phyloP scores from a whole-genome alignment of 35 echinoderm and acorn worm species.

The Patiria miniata region DNA sequence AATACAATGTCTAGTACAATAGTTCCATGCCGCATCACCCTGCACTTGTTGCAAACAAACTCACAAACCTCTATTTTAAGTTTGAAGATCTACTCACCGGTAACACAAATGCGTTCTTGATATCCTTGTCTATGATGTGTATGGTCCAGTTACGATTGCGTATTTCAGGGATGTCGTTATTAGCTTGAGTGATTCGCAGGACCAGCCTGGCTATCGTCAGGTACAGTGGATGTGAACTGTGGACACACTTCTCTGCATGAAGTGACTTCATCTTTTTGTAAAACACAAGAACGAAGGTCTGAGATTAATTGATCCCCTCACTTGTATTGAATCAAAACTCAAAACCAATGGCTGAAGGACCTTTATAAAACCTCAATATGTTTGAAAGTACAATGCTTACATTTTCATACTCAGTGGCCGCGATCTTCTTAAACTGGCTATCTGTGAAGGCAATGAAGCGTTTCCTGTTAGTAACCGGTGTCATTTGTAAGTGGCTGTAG shows the following conservation, averaged over 20 bases:
- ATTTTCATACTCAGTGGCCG: slow-evolving; percentile 67
- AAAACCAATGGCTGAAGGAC: not conserved
- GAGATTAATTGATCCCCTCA: not conserved
- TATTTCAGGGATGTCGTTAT: slow-evolving; percentile 73
- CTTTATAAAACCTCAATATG: not conserved
- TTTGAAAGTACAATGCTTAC: slow-evolving; percentile 29
- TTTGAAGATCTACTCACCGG: slow-evolving; percentile 60
- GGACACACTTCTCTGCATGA: not conserved
- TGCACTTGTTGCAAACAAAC: no score
- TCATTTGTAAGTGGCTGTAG: slow-evolving; percentile 56
- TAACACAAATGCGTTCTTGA: slow-evolving; percentile 92
- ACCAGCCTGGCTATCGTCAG: slow-evolving; percentile 46
- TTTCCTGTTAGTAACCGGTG: slow-evolving; percentile 81
- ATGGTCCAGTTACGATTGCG: slow-evolving; percentile 74
- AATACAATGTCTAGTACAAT: no score
- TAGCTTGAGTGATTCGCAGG: slow-evolving; percentile 42
- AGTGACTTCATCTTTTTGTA: slow-evolving; percentile 6
- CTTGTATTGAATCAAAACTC: not conserved
- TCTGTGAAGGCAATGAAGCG: slow-evolving; percentile 83
- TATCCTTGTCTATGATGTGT: slow-evolving; percentile 72
- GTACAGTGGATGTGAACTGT: slow-evolving; percentile 61
- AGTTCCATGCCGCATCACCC: no score
- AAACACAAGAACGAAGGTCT: not conserved
- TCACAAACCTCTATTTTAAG: no score
- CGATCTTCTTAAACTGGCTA: slow-evolving; percentile 72